Conservation (phyloP, 2,797 vertebrate species). For the Lagodon rhomboides region DNA sequence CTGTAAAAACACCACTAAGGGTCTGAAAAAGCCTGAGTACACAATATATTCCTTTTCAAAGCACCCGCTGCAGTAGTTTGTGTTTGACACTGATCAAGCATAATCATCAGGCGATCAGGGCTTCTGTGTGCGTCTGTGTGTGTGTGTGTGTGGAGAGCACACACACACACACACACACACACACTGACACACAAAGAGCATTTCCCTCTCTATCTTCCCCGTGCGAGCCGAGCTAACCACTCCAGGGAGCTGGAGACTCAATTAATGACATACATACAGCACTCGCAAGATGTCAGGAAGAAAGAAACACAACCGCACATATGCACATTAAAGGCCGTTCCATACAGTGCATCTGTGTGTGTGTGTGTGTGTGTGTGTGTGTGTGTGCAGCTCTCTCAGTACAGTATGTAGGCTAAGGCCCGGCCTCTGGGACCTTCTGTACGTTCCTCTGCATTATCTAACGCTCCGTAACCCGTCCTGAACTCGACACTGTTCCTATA, state of each 20-base stretch:
- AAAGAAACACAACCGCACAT: slow-evolving; percentile 75
- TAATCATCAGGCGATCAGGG: slow-evolving; percentile 80
- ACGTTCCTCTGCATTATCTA: slow-evolving; percentile 40
- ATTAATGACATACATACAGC: slow-evolving; percentile 83
- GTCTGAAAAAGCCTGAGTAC: slow-evolving; percentile 73
- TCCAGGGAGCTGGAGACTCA: slow-evolving; percentile 84
- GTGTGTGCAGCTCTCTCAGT: slow-evolving; percentile 19
- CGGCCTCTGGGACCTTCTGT: slow-evolving; percentile 57
- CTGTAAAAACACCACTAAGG: slow-evolving; percentile 65
- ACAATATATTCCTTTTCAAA: slow-evolving; percentile 82
- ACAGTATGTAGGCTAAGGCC: slow-evolving; percentile 57
- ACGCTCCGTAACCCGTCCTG: slow-evolving; percentile 26
- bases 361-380: slow-evolving; percentile 16
- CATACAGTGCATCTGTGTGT: slow-evolving; percentile 32
- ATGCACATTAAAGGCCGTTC: slow-evolving; percentile 74
- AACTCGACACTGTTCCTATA: background rate
- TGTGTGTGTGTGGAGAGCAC: background rate
- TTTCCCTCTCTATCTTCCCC: slow-evolving; percentile 65
- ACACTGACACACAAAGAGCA: slow-evolving; percentile 59
- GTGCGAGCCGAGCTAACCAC: slow-evolving; percentile 80
- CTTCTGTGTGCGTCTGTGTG: slow-evolving; percentile 50
- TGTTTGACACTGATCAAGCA: slow-evolving; percentile 85
- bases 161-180: too few relatives aligned
- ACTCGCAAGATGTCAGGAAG: slow-evolving; percentile 76
- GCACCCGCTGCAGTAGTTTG: slow-evolving; percentile 79